Base-by-base conservation (phyloP, 2,113 vertebrate species). In the Chascanopsetta lugubris region DNA sequence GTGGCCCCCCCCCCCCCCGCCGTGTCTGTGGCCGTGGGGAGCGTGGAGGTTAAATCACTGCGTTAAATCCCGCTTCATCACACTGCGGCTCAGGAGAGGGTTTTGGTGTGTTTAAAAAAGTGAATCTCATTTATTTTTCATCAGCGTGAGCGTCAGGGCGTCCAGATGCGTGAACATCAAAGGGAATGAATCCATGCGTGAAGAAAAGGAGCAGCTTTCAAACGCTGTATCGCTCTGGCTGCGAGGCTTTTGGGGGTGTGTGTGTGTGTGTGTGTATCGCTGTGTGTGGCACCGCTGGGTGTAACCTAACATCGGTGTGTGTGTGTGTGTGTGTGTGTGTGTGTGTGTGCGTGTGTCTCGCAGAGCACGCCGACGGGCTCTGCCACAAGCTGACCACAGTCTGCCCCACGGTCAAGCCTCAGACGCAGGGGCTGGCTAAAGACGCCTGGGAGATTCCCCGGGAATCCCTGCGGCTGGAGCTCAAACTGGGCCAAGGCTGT, bases 361-460 rank as follows among this genome's bases (percentile, higher is more conserved):
- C 86, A 99, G 97, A 98, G 80, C 97, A 98, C 70, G 94, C 97
- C 0, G 97, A 99, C 78, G 97, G 97, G 45, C 94, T 99, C 30
- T 99, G 97, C 88, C 95, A 99, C 94, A 93, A 94, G 75, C 92
- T 99, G 90, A 98, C 96, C 77, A 91, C 94, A 6, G 96, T 99
- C 60, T 99, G 97, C 86, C 97, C 97, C 74, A 98, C 96, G 69
- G 97, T 99, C 86, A 98, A 98, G 90, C 97, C 97, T 57, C 97
- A 99, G 90, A 99, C 97, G 20, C 97, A 99, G 90, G 97, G 97
- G 73, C 91, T 99, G 25, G 96, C 97, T 51, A 98, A 97, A 88
- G 97, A 99, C 59, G 97, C 97, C 55, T 99, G 97, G 97, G 97
- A 99, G 92, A 99, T 99, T 76, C 96, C 97, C 49, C 93, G 97